Percentiles rank a stretch among this genome's conserved stretches.
phyloP scores from a whole-genome alignment of 2,113 vertebrate genomes.

The Microcebus lehilahytsara region DNA sequence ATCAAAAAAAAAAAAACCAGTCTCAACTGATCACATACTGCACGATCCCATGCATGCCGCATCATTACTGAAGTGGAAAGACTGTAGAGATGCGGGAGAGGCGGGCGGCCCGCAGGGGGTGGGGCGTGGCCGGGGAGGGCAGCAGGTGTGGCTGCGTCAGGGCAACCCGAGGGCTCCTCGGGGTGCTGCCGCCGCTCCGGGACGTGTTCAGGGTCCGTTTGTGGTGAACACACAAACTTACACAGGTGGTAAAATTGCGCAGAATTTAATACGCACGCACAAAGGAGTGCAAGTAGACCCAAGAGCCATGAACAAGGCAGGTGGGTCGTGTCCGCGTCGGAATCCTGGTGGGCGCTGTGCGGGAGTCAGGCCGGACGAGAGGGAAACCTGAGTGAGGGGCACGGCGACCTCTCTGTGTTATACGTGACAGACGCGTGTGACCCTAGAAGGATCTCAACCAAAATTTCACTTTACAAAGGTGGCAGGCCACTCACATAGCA shows the following conservation, averaged over 20 bases:
- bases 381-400: neutral
- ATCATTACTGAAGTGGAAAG: neutral
- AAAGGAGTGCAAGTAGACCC: accelerated
- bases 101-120: no score
- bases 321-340: accelerated
- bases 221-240: neutral
- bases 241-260: neutral
- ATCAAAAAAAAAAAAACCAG: neutral
- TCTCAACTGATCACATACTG: neutral
- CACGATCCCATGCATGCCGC: no score
- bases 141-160: neutral
- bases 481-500: neutral
- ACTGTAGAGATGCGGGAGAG: neutral
- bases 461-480: neutral
- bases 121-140: accelerated
- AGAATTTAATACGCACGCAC: neutral
- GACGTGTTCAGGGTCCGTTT: neutral
- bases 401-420: no score
- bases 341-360: no score
- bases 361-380: neutral
- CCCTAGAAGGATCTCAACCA: no score
- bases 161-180: no score
- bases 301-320: neutral
- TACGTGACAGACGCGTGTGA: no score
- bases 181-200: no score